These are phyloP conservation scores for Boloria selene DNA, from an alignment of 2,888 invertebrate species.

Conservation along the genomic window DNA sequence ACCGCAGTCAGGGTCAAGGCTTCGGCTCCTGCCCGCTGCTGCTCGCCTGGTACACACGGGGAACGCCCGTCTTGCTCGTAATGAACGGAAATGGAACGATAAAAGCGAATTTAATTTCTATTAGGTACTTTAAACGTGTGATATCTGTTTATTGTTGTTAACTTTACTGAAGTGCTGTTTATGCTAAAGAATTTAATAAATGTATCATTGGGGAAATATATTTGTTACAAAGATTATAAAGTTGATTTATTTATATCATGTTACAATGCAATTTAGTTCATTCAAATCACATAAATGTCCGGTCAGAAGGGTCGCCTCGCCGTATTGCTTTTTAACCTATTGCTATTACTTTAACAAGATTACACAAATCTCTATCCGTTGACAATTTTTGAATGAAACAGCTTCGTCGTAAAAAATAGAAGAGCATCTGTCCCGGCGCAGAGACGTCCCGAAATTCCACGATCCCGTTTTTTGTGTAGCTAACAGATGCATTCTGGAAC, in stretches of 20 bases:
- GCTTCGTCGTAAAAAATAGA: slow-evolving; percentile 71
- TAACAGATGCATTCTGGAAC: slow-evolving; percentile 81
- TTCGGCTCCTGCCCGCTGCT: slow-evolving; percentile 72
- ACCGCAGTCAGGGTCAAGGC: slow-evolving; percentile 81
- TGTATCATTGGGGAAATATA: too few relatives aligned
- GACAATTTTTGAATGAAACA: slow-evolving; percentile 81
- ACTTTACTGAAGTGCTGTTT: not conserved
- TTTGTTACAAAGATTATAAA: not conserved
- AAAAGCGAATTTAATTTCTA: slow-evolving; percentile 70
- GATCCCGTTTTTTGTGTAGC: slow-evolving; percentile 73
- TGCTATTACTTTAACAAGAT: slow-evolving; percentile 76
- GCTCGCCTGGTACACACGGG: slow-evolving; percentile 67
- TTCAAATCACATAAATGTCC: slow-evolving; percentile 33
- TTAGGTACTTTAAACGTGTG: slow-evolving; percentile 13
- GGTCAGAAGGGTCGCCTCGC: slow-evolving; percentile 49
- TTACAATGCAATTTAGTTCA: slow-evolving; percentile 20
- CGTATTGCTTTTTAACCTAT: slow-evolving; percentile 62
- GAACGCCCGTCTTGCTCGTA: slow-evolving; percentile 51
- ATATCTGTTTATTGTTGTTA: slow-evolving; percentile 5
- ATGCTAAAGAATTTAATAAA: not conserved
- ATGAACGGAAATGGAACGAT: slow-evolving; percentile 65
- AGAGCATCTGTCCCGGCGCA: slow-evolving; percentile 71
- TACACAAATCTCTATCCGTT: slow-evolving; percentile 78
- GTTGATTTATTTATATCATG: not conserved
- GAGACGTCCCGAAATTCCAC: slow-evolving; percentile 79